A percentile compares a stretch with the other conserved stretches of the same genome.
These are phyloP conservation scores for Bombyx mori DNA, from an alignment of 1,140 invertebrate species.

Conservation along the genomic window DNA sequence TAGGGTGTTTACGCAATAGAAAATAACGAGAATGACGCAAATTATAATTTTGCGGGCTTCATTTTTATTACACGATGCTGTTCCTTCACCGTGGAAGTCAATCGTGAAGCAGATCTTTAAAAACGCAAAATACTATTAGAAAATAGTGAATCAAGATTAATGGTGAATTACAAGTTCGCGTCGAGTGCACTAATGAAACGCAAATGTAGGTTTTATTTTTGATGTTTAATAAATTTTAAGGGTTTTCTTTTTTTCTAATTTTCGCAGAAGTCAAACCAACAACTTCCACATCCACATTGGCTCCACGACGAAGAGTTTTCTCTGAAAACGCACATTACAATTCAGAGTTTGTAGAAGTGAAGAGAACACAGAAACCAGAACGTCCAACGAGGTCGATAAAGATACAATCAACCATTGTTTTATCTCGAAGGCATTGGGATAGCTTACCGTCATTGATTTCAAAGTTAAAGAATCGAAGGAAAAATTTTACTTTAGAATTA, in stretches of 20 bases:
- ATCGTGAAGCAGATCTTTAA: no score
- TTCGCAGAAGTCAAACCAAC: no score
- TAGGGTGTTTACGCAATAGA: no score
- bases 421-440: conserved; percentile 5
- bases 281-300: neutral
- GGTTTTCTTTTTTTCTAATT: no score
- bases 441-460: conserved; percentile 6
- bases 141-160: neutral
- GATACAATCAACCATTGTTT: conserved; percentile 5
- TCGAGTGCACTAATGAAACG: no score
- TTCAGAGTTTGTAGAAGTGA: neutral
- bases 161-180: neutral
- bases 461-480: conserved; percentile 16
- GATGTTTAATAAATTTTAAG: no score
- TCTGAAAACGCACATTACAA: neutral
- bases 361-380: neutral
- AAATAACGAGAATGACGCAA: no score
- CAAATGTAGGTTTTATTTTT: no score
- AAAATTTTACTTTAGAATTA: conserved; percentile 24
- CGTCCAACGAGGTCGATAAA: neutral
- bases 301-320: neutral
- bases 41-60: no score
- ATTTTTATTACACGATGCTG: no score
- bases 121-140: no score
- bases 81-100: no score